Base-by-base conservation (phyloP, 2,888 invertebrate genomes). In the Drosophila mulleri region DNA sequence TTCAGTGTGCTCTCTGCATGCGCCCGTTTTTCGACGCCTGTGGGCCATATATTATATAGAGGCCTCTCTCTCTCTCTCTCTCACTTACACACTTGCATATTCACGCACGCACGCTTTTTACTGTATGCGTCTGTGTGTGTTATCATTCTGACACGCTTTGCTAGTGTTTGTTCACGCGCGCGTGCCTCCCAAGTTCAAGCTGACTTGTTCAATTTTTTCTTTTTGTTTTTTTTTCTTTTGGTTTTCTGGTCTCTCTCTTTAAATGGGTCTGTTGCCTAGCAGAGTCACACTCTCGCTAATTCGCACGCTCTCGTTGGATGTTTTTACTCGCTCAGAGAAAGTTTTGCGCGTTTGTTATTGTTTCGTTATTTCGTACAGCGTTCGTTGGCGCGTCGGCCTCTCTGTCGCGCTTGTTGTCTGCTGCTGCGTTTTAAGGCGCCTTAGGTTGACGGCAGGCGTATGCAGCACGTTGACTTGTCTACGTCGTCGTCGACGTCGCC, bases 321-420 rank as follows among this genome's bases (percentile, higher is more conserved):
- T 44, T 62, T 35, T 59, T 56, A 32, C 56, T 61, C 57, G 66
- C 84, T 89, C 83, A 88, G 90, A 86, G 86, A 86, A 86, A 86
- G 86, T 86, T 86, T 86, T 75, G 88, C 88, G 78, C 83, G 86
- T 86, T 86, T 86, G 86, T 86, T 86, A 86, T 86, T 86, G 86
- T 86, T 86, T 89, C 88, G 89, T 85, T 86, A 88, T 89, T 86
- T 78, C 85, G 89, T 78, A 64, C 35, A 56, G 63, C 78, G 77
- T 85, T 85, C 80, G 69, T 82, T 79, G 67, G 69, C 72, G 77
- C 77, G 69, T 85, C 66, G 64, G 64, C 61, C 72, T 45, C 23
- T 61, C 59, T 52, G 42, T 44, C 53, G 23, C 50, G 39, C 18
- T 57, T 53, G 66, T 23, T 41, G 52, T 35, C 26, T 35, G 35